phyloP scores from a whole-genome alignment of 2,888 invertebrate species.

The Sarcophaga rosellei region DNA sequence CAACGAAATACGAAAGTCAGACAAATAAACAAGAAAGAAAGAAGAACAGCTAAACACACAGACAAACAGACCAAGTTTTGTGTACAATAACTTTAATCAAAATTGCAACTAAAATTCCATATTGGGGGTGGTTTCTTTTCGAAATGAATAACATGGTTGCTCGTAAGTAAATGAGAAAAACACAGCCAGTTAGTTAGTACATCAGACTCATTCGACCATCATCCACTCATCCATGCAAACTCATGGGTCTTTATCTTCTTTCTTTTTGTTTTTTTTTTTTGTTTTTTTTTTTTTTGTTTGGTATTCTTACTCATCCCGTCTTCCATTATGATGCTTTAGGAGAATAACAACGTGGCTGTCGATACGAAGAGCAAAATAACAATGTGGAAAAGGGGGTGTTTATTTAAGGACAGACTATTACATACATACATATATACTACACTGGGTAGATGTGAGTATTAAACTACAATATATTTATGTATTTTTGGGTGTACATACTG shows the following conservation, averaged over 20 bases:
- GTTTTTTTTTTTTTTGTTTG: too few species aligned
- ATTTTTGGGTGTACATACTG: neutral
- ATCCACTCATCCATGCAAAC: slow-evolving; percentile 8
- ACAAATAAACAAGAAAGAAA: neutral
- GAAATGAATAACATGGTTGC: slow-evolving; percentile 47
- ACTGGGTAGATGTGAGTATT: too few species aligned
- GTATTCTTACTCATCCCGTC: neutral
- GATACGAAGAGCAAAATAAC: neutral
- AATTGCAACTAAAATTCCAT: slow-evolving; percentile 55
- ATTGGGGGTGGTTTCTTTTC: slow-evolving; percentile 63
- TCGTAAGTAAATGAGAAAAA: slow-evolving; percentile 47
- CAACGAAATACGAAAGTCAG: neutral
- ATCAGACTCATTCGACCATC: neutral
- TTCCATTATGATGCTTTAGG: slow-evolving; percentile 49
- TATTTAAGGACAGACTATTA: slow-evolving; percentile 43
- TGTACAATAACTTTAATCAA: slow-evolving; percentile 43
- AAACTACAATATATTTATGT: neutral
- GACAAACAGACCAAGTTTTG: neutral
- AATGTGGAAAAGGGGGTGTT: slow-evolving; percentile 33
- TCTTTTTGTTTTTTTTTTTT: neutral
- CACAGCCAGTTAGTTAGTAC: neutral
- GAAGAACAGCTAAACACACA: slow-evolving; percentile 1
- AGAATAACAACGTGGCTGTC: slow-evolving; percentile 28
- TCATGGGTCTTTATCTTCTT: neutral
- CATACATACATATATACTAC: too few species aligned